Evolutionary conservation across 2,888 invertebrate genomes (phyloP).

Genomic region (Metalampra italica): DNA sequence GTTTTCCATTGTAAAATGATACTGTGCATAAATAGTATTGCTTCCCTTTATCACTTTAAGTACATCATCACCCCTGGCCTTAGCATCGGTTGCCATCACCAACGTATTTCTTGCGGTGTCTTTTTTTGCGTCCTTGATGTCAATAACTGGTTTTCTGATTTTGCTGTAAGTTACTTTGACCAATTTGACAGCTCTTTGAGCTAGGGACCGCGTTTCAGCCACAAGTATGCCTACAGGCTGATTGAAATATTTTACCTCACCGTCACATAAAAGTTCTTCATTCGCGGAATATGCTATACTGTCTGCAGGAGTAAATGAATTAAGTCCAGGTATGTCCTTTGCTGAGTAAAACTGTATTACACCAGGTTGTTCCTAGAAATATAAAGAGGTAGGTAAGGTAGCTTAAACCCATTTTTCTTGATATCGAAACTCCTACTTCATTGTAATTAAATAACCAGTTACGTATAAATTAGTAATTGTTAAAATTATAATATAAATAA

Average conservation of each 20-base stretch:
- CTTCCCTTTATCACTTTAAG: slow-evolving; percentile 66
- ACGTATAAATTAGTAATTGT: no score
- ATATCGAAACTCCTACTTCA: no score
- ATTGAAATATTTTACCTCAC: slow-evolving; percentile 38
- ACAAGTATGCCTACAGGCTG: slow-evolving; percentile 68
- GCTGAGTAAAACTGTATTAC: slow-evolving; percentile 80
- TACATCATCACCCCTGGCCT: slow-evolving; percentile 47
- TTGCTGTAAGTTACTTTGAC: slow-evolving; percentile 75
- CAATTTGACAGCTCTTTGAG: slow-evolving; percentile 74
- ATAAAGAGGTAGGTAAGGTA: no score
- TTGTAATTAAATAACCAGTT: no score
- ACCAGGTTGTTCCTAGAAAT: slow-evolving; percentile 76
- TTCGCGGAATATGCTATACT: slow-evolving; percentile 19
- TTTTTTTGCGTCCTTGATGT: slow-evolving; percentile 33
- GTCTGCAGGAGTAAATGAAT: slow-evolving; percentile 66
- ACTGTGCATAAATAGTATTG: slow-evolving; percentile 78
- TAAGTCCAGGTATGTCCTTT: slow-evolving; percentile 82
- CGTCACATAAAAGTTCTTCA: slow-evolving; percentile 63
- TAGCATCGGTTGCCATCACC: slow-evolving; percentile 23
- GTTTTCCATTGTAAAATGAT: slow-evolving; percentile 86
- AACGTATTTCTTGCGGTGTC: slow-evolving; percentile 27
- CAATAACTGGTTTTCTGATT: slow-evolving; percentile 40
- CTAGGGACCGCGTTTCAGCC: slow-evolving; percentile 73
- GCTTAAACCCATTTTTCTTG: no score
- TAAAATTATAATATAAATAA: no score